Evolutionary conservation across 2,113 vertebrate genomes (phyloP), one percentile per base, ranked within the genome.

Genomic region (Oreochromis aureus): DNA sequence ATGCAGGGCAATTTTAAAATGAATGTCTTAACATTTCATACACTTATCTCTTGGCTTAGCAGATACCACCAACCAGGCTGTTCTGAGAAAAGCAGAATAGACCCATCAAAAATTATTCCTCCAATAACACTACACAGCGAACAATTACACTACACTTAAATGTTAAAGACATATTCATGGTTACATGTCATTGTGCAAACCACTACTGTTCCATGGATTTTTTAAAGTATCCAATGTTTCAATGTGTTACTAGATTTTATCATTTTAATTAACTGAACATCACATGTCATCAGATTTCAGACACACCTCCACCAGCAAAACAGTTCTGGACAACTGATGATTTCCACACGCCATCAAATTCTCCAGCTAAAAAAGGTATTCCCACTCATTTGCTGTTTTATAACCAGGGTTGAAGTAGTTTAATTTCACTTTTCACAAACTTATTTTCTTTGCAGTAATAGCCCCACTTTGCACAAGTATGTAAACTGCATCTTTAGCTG

Each of bases 231-330:
- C 18, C 59, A 34, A 34, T 6, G 59, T 61, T 61, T 19, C 30
- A 34, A 36, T 0, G 59, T 63, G 10, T 63, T 36, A 36, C 59
- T 36, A 0, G 59, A 36, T 36, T 36, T 63, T 0, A 7, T 12
- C 6, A 66, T 66, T 39, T 39, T 39, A 5, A 66, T 39, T 13
- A 39, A 66, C 36, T 39, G 9, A 39, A 4, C 0, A 39, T 39
- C 61, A 3, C 2, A 39, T 39, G 61, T 39, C 39, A 66, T 39
- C 61, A 66, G 61, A 39, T 66, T n/a, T 66, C 6, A 36, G 18
- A 66, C 18, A 63, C 59, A 36, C 10, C 32, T 63, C 61, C 32
- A 36, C 32, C 59, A 36, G 59, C 32, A 63, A 63, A 36, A 36
- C 59, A 6, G 1, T 63, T 36, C 59, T 34, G 30, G 30, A 3